Conservation (phyloP, 2,113 vertebrate species). For the Machaerirhynchus nigripectus region DNA sequence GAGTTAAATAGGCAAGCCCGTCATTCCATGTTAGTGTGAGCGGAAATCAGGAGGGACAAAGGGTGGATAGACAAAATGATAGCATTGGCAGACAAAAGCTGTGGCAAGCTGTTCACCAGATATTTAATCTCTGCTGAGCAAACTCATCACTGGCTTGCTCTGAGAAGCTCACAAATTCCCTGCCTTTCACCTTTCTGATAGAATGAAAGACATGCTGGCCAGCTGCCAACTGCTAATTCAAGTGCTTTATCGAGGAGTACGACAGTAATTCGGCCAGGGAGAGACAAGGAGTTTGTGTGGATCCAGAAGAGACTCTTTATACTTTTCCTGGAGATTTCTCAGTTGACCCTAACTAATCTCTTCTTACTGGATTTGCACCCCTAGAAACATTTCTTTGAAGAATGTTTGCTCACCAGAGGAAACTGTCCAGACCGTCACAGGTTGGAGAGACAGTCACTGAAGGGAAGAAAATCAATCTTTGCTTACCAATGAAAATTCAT, state of each 20-base stretch:
- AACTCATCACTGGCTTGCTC: neutral
- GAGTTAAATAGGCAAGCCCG: neutral
- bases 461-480: neutral
- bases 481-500: neutral
- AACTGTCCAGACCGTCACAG: neutral
- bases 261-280: neutral
- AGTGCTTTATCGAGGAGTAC: neutral
- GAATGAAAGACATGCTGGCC: conserved; percentile 23
- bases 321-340: neutral
- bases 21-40: neutral
- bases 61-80: neutral
- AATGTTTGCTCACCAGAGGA: neutral
- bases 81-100: neutral
- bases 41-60: neutral
- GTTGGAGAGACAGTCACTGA: neutral
- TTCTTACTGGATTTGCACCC: neutral
- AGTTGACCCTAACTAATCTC: neutral
- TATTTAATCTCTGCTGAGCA: conserved; percentile 2
- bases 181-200: neutral
- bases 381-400: conserved; percentile 8
- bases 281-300: neutral
- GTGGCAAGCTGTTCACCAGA: neutral
- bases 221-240: neutral
- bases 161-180: conserved; percentile 8
- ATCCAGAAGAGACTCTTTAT: neutral